phyloP scores from a whole-genome alignment of 1,140 invertebrate species.

The Acromyrmex charruanus region DNA sequence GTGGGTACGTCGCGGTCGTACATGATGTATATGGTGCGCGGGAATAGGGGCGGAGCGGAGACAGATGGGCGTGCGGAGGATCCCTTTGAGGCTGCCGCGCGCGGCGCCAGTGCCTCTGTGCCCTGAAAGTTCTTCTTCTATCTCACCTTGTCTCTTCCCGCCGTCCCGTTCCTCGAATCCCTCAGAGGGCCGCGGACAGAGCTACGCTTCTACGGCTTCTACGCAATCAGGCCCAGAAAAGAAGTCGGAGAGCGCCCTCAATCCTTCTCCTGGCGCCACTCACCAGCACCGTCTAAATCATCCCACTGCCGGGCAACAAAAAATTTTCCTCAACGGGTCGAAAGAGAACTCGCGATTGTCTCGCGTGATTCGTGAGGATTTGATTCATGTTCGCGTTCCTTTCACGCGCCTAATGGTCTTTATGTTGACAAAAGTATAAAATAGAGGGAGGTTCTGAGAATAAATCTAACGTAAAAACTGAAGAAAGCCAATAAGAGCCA shows the following conservation, averaged over 20 bases:
- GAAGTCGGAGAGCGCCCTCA: conserved; percentile 49
- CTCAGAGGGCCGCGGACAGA: conserved; percentile 21
- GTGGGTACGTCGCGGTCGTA: conserved; percentile 79
- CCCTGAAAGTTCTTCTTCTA: conserved; percentile 76
- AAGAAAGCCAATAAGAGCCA: no score
- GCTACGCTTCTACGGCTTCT: conserved; percentile 48
- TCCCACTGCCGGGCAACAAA: conserved; percentile 46
- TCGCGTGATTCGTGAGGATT: conserved; percentile 18
- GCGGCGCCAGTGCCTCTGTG: conserved; percentile 84
- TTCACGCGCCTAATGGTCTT: not conserved
- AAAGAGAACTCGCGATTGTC: not conserved
- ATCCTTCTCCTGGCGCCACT: conserved; percentile 61
- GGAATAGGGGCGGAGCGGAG: conserved; percentile 86
- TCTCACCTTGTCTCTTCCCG: conserved; percentile 57
- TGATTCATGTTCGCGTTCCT: not conserved
- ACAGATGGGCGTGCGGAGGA: conserved; percentile 86
- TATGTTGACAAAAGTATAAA: not conserved
- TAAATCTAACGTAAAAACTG: no score
- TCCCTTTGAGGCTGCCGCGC: conserved; percentile 86
- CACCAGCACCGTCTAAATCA: conserved; percentile 53
- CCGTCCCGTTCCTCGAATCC: not conserved
- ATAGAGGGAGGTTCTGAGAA: no score
- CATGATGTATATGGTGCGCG: conserved; percentile 85
- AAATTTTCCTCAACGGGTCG: conserved; percentile 21
- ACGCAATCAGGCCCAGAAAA: conserved; percentile 57